Evolutionary conservation across 2,888 invertebrate species (phyloP).

Genomic region (Drosophila formosana): DNA sequence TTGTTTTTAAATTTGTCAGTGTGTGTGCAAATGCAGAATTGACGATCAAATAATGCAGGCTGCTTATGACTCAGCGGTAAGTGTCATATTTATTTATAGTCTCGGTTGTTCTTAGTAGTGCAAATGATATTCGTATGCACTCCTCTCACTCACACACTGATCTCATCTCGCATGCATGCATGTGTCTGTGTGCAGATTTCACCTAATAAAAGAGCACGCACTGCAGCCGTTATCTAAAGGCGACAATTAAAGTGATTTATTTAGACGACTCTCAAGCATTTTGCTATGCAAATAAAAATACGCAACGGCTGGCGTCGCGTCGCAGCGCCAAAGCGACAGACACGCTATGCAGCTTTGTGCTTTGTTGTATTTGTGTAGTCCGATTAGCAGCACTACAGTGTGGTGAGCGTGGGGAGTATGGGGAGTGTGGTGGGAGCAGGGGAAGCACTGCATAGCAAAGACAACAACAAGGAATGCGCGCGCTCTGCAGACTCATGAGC

Average conservation of each 20-base stretch:
- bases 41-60: not conserved
- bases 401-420: slow-evolving; percentile 2
- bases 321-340: not conserved
- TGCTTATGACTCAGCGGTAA: slow-evolving; percentile 33
- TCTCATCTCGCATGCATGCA: slow-evolving; percentile 33
- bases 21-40: slow-evolving; percentile 22
- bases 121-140: slow-evolving; percentile 32
- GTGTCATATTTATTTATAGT: slow-evolving; percentile 49
- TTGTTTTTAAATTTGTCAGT: slow-evolving; percentile 3
- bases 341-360: slow-evolving; percentile 17
- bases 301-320: slow-evolving; percentile 13
- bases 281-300: slow-evolving; percentile 70
- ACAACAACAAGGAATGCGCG: slow-evolving; percentile 21
- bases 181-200: slow-evolving; percentile 36
- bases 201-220: slow-evolving; percentile 61
- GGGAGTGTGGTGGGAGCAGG: slow-evolving; percentile 1
- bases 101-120: slow-evolving; percentile 7
- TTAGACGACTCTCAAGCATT: slow-evolving; percentile 49
- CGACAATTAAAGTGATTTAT: slow-evolving; percentile 74
- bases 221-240: slow-evolving; percentile 53
- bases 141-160: slow-evolving; percentile 17
- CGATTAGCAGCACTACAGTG: slow-evolving; percentile 39
- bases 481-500: slow-evolving; percentile 20
- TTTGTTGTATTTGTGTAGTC: slow-evolving; percentile 39
- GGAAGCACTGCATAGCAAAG: slow-evolving; percentile 7